A percentile compares a stretch with the other conserved stretches of the same genome.
Evolutionary conservation across 2,888 invertebrate species (phyloP).

Genomic region (Agonum fuliginosum): DNA sequence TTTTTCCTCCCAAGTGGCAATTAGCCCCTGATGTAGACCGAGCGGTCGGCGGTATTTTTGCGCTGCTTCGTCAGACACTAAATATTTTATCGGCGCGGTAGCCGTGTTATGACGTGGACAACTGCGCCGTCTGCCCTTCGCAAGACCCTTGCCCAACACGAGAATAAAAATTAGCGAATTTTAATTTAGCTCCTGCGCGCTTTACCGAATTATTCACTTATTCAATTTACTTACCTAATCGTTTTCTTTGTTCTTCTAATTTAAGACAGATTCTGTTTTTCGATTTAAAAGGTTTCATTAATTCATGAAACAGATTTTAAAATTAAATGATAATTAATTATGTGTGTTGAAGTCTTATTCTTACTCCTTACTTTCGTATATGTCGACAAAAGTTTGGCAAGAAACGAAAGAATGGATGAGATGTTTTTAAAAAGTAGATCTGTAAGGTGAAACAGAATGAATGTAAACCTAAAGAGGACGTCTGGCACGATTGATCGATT

Average conservation of each 20-base stretch:
- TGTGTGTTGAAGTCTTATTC: neutral
- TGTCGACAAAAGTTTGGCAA: too few species aligned
- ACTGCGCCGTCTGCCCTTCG: neutral
- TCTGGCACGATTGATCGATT: too few species aligned
- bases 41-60: conserved; percentile 49
- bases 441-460: too few species aligned
- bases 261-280: neutral
- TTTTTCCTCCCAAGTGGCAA: conserved; percentile 59
- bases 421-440: too few species aligned
- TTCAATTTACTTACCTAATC: neutral
- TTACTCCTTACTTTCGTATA: too few species aligned
- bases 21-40: conserved; percentile 49
- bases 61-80: conserved; percentile 22
- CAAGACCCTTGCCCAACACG: too few species aligned
- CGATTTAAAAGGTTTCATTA: neutral
- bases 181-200: neutral
- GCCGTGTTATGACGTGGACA: conserved; percentile 50
- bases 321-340: neutral
- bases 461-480: too few species aligned
- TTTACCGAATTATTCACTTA: neutral
- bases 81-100: conserved; percentile 50
- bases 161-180: neutral
- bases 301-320: neutral
- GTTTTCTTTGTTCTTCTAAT: neutral
- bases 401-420: too few species aligned